A percentile compares a stretch with the other conserved stretches of the same genome.
These are phyloP conservation scores for Liodrosophila aerea DNA, from an alignment of 2,888 invertebrate species.

Conservation along the genomic window DNA sequence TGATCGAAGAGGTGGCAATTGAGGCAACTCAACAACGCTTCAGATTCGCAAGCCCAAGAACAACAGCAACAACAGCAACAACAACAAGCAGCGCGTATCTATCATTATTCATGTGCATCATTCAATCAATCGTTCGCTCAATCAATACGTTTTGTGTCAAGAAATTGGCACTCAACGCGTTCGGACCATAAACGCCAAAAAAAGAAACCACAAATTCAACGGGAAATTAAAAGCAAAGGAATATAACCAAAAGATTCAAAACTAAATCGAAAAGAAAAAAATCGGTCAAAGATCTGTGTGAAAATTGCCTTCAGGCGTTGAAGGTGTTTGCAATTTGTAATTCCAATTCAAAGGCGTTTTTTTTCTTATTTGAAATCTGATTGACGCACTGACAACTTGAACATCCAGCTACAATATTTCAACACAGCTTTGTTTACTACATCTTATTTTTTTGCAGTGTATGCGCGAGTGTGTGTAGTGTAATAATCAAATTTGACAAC, in stretches of 20 bases:
- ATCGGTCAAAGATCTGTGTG: constrained; percentile 5
- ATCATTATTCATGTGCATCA: constrained; percentile 41
- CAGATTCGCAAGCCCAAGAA: constrained; percentile 41
- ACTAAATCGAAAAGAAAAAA: constrained; percentile 8
- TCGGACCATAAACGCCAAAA: constrained; percentile 51
- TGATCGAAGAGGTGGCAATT: constrained; percentile 72
- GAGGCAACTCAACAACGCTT: constrained; percentile 77
- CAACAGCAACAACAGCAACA: constrained; percentile 56
- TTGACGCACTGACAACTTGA: constrained; percentile 56
- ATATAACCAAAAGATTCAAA: not conserved
- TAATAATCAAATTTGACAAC: constrained; percentile 75
- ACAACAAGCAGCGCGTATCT: constrained; percentile 42
- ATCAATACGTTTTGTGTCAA: constrained; percentile 40
- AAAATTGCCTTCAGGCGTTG: constrained; percentile 54
- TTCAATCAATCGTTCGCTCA: constrained; percentile 43
- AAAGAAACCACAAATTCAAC: constrained; percentile 8
- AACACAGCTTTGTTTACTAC: constrained; percentile 34
- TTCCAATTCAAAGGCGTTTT: constrained; percentile 1
- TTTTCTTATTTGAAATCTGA: constrained; percentile 19
- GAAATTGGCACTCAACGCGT: constrained; percentile 56
- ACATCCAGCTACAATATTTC: constrained; percentile 39
- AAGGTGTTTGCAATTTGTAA: constrained; percentile 42
- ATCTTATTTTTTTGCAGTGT: constrained; percentile 43
- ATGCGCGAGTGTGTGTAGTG: constrained; percentile 6
- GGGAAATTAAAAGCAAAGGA: constrained; percentile 12